phyloP scores from a whole-genome alignment of 2,113 vertebrate genomes.

The Dromiciops gliroides region DNA sequence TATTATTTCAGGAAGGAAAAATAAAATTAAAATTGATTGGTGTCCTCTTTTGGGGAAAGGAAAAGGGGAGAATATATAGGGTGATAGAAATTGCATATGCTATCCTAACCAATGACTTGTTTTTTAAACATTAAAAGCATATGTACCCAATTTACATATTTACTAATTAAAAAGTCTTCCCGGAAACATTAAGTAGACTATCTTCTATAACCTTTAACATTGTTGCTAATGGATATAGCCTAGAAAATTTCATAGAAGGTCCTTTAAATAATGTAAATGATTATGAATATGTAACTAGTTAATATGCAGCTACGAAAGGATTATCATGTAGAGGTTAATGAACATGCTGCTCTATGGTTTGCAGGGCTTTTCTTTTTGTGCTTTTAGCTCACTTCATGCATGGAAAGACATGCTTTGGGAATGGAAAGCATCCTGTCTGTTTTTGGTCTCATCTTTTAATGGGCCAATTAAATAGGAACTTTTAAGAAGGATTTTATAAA shows the following conservation, averaged over 20 bases:
- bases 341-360: slow-evolving; percentile 86
- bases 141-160: slow-evolving; percentile 88
- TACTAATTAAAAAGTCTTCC: slow-evolving; percentile 89
- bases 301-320: slow-evolving; percentile 89
- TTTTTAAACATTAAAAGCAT: slow-evolving; percentile 81
- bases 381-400: slow-evolving; percentile 84
- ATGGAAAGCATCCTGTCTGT: slow-evolving; percentile 76
- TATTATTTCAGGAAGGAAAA: slow-evolving; percentile 80
- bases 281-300: slow-evolving; percentile 92
- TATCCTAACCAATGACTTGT: slow-evolving; percentile 73
- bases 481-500: slow-evolving; percentile 75
- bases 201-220: slow-evolving; percentile 89
- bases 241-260: slow-evolving; percentile 87
- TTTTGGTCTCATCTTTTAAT: slow-evolving; percentile 74
- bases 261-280: slow-evolving; percentile 91
- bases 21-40: slow-evolving; percentile 81
- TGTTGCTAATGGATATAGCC: slow-evolving; percentile 88
- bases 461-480: slow-evolving; percentile 76
- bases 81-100: slow-evolving; percentile 69
- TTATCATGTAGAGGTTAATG: slow-evolving; percentile 91
- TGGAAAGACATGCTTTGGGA: slow-evolving; percentile 81
- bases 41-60: slow-evolving; percentile 39
- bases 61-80: slow-evolving; percentile 28
- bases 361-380: slow-evolving; percentile 83
- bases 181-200: slow-evolving; percentile 88